A percentile compares a stretch with the other conserved stretches of the same genome.
phyloP scores from a whole-genome alignment of 2,888 invertebrate species.

The Empis livida region DNA sequence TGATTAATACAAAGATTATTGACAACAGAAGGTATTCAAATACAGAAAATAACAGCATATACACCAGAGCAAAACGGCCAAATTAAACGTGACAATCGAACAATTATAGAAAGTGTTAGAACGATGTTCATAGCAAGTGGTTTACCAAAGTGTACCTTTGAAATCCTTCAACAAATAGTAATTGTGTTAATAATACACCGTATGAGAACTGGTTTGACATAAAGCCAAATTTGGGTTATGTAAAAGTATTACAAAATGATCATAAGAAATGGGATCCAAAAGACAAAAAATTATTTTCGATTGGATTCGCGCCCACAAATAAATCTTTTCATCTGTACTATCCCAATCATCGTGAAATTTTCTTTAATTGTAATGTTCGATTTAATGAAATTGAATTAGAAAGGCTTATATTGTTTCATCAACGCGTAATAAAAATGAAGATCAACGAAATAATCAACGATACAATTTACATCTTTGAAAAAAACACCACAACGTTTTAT shows the following conservation, averaged over 20 bases:
- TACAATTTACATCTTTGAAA: background rate
- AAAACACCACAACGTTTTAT: background rate
- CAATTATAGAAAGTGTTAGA: no score
- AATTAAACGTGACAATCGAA: no score
- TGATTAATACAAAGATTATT: conserved; percentile 5
- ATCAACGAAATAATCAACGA: no score
- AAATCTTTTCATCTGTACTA: conserved; percentile 4
- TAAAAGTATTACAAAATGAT: conserved; percentile 9
- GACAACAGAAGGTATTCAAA: conserved; percentile 2
- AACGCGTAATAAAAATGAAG: background rate
- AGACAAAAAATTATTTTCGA: conserved; percentile 6
- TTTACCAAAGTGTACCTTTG: conserved; percentile 18
- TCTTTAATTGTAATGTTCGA: conserved; percentile 8
- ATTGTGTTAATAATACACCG: background rate
- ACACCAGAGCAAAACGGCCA: no score
- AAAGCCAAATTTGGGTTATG: conserved; percentile 12
- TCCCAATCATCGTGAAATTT: conserved; percentile 1
- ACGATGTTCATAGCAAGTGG: conserved; percentile 13
- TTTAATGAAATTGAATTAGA: background rate
- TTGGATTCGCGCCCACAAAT: conserved; percentile 7
- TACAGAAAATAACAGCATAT: conserved; percentile 5
- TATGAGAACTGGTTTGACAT: conserved; percentile 8
- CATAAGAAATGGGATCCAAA: conserved; percentile 9
- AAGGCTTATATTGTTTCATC: background rate
- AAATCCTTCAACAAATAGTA: conserved; percentile 15